Base-by-base conservation (phyloP, 2,888 invertebrate genomes). In the Dicyrtomina minuta region DNA sequence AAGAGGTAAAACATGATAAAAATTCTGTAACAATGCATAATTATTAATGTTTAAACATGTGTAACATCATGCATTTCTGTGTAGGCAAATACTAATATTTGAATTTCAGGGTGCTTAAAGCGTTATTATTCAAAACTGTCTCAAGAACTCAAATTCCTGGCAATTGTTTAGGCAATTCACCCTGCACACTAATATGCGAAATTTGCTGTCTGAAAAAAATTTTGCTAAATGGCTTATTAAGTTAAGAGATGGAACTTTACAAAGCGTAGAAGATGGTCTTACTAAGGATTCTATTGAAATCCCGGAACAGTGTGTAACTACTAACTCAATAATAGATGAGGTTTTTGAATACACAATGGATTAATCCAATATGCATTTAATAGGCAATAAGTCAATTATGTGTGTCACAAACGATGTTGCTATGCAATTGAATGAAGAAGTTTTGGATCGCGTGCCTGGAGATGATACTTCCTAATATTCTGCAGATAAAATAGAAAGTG, bases 131-230 rank as follows among this genome's bases (percentile, higher is more conserved):
- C n/a, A n/a, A n/a, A n/a, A n/a, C n/a, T n/a, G n/a, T n/a, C n/a
- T n/a, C n/a, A n/a, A n/a, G n/a, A n/a, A n/a, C n/a, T n/a, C n/a
- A n/a, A n/a, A n/a, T n/a, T n/a, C n/a, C n/a, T n/a, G n/a, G n/a
- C n/a, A n/a, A n/a, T n/a, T n/a, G n/a, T n/a, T n/a, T n/a, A n/a
- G n/a, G n/a, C n/a, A n/a, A n/a, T n/a, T n/a, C n/a, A n/a, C n/a
- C n/a, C n/a, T n/a, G n/a, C n/a, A n/a, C n/a, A n/a, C n/a, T n/a
- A 76, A 74, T 61, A 72, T 74, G 70, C 55, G 76, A 43, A 58
- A 62, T 13, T 4, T 13, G 2, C 33, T 13, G 1, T 56, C 66
- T 39, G 17, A 46, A 12, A 15, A 44, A 12, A 27, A 27, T 26
- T 61, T 22, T 33, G 1, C 39, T 4, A 27, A 66, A 17, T 72